These are phyloP conservation scores for Trematocara stigmaticum DNA, from an alignment of 2,113 vertebrate genomes.

Conservation along the genomic window DNA sequence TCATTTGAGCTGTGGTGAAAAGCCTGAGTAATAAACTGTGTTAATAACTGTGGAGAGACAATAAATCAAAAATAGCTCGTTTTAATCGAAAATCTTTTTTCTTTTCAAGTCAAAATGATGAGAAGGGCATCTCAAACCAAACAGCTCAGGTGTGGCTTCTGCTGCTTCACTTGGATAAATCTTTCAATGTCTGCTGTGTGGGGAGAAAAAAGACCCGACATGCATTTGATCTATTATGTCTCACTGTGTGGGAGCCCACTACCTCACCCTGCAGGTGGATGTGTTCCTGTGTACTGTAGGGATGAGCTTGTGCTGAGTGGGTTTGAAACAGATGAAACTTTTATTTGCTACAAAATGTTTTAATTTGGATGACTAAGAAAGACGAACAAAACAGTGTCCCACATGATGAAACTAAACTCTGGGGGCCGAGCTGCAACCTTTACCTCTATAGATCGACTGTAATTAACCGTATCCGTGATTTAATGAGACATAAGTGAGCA, in stretches of 20 bases:
- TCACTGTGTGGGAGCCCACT: neutral
- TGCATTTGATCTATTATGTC: neutral
- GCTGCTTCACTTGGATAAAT: neutral
- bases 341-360: neutral
- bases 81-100: neutral
- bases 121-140: neutral
- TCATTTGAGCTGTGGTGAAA: neutral
- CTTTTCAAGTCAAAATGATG: neutral
- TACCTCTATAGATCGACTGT: neutral
- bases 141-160: neutral
- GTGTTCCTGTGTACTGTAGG: neutral
- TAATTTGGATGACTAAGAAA: neutral
- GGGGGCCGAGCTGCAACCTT: neutral
- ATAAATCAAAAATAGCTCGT: neutral
- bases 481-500: neutral
- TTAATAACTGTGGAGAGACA: neutral
- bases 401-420: neutral
- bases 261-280: neutral
- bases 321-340: neutral
- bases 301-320: neutral
- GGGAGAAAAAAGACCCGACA: fast-evolving
- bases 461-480: neutral
- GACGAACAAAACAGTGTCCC: neutral
- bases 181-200: neutral
- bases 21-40: neutral